A percentile compares a stretch with the other conserved stretches of the same genome.
Conservation (phyloP, 2,797 vertebrate genomes). For the Premnoplex brunnescens region DNA sequence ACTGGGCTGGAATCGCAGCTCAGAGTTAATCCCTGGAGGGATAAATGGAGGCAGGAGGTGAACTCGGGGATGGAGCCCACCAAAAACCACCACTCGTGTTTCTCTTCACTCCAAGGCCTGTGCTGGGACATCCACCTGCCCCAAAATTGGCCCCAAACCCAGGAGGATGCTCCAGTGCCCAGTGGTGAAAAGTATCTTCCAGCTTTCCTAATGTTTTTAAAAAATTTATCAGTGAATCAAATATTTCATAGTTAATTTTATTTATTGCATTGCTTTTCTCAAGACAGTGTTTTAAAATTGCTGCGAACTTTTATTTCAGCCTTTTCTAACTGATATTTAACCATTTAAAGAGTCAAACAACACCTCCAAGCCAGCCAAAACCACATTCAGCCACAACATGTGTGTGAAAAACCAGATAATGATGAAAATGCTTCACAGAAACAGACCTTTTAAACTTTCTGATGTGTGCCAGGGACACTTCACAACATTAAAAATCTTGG, state of each 20-base stretch:
- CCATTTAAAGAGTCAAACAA: not conserved
- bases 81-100: too few species aligned
- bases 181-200: too few species aligned
- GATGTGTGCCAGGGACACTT: not conserved
- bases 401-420: rapidly evolving
- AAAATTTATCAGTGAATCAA: too few species aligned
- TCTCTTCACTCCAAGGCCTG: too few species aligned
- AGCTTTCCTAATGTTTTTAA: too few species aligned
- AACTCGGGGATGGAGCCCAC: too few species aligned
- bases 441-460: not conserved
- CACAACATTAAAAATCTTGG: not conserved
- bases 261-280: too few species aligned
- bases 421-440: not conserved
- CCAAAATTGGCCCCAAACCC: too few species aligned
- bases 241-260: too few species aligned
- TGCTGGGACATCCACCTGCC: too few species aligned
- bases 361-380: rapidly evolving
- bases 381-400: not conserved
- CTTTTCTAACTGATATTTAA: not conserved
- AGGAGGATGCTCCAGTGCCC: too few species aligned
- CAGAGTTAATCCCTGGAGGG: rapidly evolving
- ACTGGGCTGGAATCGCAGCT: not conserved
- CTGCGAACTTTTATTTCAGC: not conserved
- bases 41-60: too few species aligned
- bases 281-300: not conserved